Evolutionary conservation across 2,113 vertebrate species (phyloP).

Genomic region (Gavialis gangeticus): DNA sequence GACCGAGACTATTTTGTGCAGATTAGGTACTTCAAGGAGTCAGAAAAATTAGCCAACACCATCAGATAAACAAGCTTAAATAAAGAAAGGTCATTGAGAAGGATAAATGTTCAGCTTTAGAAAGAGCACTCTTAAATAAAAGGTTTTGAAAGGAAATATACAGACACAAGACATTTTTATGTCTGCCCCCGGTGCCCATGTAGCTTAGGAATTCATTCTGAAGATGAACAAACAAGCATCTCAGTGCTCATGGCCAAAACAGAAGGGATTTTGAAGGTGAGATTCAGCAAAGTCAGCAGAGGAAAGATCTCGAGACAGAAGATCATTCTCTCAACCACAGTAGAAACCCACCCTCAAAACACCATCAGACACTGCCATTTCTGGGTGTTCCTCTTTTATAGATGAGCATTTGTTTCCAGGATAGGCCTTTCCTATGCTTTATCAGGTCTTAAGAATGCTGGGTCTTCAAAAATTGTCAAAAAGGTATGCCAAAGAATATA

Average conservation of each 20-base stretch:
- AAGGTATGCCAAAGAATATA: neutral
- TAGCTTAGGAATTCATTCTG: no score
- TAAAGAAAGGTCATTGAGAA: neutral
- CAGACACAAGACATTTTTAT: neutral
- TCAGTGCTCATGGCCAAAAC: neutral
- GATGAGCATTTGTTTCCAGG: neutral
- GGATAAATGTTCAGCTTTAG: neutral
- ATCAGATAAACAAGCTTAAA: neutral
- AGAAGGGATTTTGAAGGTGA: neutral
- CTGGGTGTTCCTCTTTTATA: neutral
- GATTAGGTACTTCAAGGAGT: neutral
- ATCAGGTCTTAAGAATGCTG: neutral
- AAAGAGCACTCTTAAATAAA: neutral
- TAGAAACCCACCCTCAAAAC: neutral
- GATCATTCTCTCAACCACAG: neutral
- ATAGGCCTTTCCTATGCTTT: neutral
- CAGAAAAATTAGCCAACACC: neutral
- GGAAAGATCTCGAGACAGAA: neutral
- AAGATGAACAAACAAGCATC: neutral
- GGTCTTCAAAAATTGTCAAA: neutral
- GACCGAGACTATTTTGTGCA: neutral
- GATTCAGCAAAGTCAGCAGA: neutral
- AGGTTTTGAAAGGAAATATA: neutral
- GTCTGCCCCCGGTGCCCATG: neutral
- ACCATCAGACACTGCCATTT: neutral